phyloP scores from a whole-genome alignment of 2,888 invertebrate species.

The Drosophila sordidula region DNA sequence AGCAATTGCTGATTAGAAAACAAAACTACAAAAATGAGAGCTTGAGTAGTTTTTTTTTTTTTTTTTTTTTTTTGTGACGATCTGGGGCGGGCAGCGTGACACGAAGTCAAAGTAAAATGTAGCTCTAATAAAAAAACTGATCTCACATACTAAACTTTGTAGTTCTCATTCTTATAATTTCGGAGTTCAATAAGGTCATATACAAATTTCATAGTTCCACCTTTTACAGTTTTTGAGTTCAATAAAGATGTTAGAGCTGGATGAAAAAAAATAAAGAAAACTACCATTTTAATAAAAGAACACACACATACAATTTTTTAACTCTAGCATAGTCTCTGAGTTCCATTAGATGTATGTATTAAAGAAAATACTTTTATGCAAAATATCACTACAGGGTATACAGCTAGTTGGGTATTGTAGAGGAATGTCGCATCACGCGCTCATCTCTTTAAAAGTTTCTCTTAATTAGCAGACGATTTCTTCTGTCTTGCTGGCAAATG shows the following conservation, averaged over 20 bases:
- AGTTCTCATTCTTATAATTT: no score
- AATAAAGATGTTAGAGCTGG: background rate
- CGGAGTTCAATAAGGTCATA: constrained; percentile 2
- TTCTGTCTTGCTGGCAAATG: constrained; percentile 50
- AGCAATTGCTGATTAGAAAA: constrained; percentile 37
- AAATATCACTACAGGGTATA: constrained; percentile 1
- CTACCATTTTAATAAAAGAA: no score
- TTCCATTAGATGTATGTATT: no score
- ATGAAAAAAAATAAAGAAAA: no score
- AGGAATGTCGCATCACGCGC: constrained; percentile 2
- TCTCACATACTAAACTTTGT: no score
- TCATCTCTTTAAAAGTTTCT: constrained; percentile 17
- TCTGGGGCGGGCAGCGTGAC: background rate
- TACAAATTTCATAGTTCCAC: no score
- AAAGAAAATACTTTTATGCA: no score
- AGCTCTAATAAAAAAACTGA: no score
- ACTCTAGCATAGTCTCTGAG: no score
- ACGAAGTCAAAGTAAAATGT: background rate
- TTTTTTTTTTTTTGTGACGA: background rate
- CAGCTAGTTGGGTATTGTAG: background rate
- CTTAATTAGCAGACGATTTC: constrained; percentile 29
- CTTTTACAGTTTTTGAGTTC: background rate
- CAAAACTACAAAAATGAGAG: constrained; percentile 1
- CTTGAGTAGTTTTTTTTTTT: background rate
- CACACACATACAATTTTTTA: no score